Evolutionary conservation across 1,140 invertebrate species (phyloP).

Genomic region (Polyergus mexicanus): DNA sequence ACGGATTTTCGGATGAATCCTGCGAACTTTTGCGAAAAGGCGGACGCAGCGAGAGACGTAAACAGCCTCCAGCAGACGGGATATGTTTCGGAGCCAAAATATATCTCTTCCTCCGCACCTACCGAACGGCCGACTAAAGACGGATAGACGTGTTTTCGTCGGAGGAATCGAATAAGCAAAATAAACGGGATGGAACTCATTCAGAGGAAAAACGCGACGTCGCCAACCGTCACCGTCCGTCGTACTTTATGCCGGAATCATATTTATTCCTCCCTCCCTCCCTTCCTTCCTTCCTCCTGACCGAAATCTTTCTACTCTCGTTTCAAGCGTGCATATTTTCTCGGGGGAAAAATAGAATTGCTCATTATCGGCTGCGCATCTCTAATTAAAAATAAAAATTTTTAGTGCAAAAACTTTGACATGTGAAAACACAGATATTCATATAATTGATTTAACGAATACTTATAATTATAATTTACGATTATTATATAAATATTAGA

Average conservation of each 20-base stretch:
- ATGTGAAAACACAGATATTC: background rate
- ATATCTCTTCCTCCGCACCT: constrained; percentile 58
- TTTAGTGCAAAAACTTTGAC: too few relatives aligned
- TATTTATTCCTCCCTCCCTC: constrained; percentile 19
- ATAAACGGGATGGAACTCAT: constrained; percentile 68
- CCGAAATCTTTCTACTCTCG: constrained; percentile 10
- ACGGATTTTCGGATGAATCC: constrained; percentile 16
- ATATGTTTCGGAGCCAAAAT: constrained; percentile 56
- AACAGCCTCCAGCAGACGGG: constrained; percentile 47
- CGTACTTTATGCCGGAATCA: constrained; percentile 45
- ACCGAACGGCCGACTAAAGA: constrained; percentile 45
- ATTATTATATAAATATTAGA: constrained; percentile 3
- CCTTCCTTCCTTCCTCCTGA: background rate
- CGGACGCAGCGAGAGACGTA: constrained; percentile 35
- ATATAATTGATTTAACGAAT: background rate
- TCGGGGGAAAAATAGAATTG: background rate
- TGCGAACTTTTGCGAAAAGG: constrained; percentile 20
- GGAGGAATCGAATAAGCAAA: constrained; percentile 61
- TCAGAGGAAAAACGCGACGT: constrained; percentile 44
- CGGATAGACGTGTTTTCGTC: constrained; percentile 60
- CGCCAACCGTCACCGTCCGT: constrained; percentile 53
- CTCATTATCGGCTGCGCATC: background rate
- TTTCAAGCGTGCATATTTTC: constrained; percentile 1
- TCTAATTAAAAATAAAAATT: background rate
- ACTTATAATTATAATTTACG: background rate